Percentiles rank a stretch among this genome's conserved stretches.
Evolutionary conservation across 1,140 invertebrate species (phyloP).

Genomic region (Aradophagus sp.): DNA sequence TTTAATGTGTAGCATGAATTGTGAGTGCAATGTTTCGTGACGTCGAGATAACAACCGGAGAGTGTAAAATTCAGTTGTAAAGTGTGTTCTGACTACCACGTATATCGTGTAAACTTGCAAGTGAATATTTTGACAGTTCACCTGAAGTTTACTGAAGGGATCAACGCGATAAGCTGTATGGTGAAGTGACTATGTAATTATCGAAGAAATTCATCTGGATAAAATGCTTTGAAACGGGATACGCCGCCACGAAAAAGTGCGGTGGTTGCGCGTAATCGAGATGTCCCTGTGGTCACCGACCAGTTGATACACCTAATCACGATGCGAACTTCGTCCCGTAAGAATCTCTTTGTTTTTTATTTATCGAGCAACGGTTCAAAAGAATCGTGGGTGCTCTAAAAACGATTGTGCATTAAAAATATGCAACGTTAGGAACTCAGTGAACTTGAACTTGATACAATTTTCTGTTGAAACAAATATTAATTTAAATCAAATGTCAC

Average conservation of each 20-base stretch:
- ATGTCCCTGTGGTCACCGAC: conserved; percentile 29
- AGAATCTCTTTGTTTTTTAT: conserved; percentile 13
- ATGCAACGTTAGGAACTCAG: neutral
- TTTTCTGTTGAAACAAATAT: neutral
- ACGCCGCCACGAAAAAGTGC: conserved; percentile 28
- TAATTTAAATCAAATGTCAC: no score
- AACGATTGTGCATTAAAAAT: conserved; percentile 11
- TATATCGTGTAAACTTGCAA: no score
- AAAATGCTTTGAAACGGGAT: conserved; percentile 35
- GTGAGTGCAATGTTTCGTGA: no score
- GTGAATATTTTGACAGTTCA: no score
- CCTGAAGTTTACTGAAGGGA: no score
- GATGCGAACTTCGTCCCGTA: conserved; percentile 32
- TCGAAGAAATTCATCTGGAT: conserved; percentile 37
- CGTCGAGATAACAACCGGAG: no score
- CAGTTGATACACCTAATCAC: conserved; percentile 42
- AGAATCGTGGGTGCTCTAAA: no score
- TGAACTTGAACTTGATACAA: neutral
- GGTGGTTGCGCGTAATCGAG: conserved; percentile 39
- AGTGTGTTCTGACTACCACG: no score
- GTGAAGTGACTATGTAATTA: conserved; percentile 23
- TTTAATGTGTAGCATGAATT: no score
- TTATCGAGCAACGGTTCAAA: no score
- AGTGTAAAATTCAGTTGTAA: no score
- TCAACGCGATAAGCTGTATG: neutral